Base-by-base conservation (phyloP, 2,888 invertebrate species). In the Xestia rhomboidea region DNA sequence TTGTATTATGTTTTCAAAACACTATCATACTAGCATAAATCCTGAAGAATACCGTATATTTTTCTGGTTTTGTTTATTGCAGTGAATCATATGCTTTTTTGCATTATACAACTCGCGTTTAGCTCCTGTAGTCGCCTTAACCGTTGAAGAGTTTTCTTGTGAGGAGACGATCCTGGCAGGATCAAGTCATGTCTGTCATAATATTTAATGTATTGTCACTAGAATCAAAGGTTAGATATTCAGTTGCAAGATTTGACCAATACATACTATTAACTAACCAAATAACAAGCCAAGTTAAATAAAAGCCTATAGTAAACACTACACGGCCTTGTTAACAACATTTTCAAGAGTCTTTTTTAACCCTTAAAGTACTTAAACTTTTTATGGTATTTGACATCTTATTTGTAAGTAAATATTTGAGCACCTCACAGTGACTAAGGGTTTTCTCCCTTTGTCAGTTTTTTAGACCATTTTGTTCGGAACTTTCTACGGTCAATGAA, bases 351-450 rank as follows among this genome's bases (percentile, higher is more conserved):
- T 68, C 60, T 69, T 82, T 87, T 90, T 90, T 87, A 68, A 41
- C 66, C 66, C 49, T 66, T 7, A 11, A 41, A 38, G 68, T 49
- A 71, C 73, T 70, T 63, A 64, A 75, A 68, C 76, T 84, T 83
- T 87, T 80, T 84, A 49, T 62, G 81, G 24, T 57, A 68, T 89
- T 92, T 93, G 93, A 95, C 94, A 93, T 89, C 92, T 94, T 92
- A 91, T 92, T 95, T 92, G 83, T 88, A 75, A 81, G 89, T 91
- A 92, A 94, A 94, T 91, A 92, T 94, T 94, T 92, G 89, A 90
- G 78, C 87, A 74, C 76, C 81, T 87, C 85, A 88, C 89, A 88
- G 88, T 93, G 93, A 88, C 88, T 82, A 91, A 91, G 90, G 89
- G 69, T 84, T 81, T 4, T 84, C 51, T 75, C 68, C 82, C 54